Conservation (phyloP, 1,140 invertebrate genomes). For the Heterodera carotae region DNA sequence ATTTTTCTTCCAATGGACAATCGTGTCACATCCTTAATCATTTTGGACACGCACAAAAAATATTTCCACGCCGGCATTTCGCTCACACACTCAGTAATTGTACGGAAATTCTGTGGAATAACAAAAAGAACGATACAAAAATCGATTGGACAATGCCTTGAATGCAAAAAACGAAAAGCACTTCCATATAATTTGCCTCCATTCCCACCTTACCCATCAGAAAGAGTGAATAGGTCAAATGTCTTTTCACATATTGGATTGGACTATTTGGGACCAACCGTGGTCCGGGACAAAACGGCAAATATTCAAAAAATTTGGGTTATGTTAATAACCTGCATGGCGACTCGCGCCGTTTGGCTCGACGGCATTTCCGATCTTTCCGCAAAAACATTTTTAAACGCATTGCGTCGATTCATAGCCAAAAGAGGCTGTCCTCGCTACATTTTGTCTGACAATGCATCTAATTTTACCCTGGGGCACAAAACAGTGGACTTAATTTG, state of each 20-base stretch:
- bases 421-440: conserved; percentile 1
- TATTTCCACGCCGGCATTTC: conserved; percentile 2
- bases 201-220: conserved; percentile 1
- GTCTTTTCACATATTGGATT: conserved; percentile 3
- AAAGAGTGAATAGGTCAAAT: not conserved
- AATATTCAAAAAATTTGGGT: conserved; percentile 1
- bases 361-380: not conserved
- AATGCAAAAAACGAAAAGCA: not conserved
- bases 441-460: not conserved
- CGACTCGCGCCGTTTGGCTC: too few species aligned
- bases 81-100: not conserved
- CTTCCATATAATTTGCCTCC: not conserved
- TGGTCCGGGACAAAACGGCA: not conserved
- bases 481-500: not conserved
- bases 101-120: conserved; percentile 4
- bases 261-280: conserved; percentile 6
- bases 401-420: not conserved
- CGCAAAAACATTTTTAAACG: conserved; percentile 12
- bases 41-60: not conserved
- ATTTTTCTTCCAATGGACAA: not conserved
- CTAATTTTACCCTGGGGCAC: not conserved
- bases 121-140: not conserved
- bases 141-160: not conserved
- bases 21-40: not conserved
- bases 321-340: conserved; percentile 2